Percentiles rank a stretch among this genome's conserved stretches.
These are phyloP conservation scores for Fopius arisanus DNA, from an alignment of 1,140 invertebrate genomes.

Conservation along the genomic window DNA sequence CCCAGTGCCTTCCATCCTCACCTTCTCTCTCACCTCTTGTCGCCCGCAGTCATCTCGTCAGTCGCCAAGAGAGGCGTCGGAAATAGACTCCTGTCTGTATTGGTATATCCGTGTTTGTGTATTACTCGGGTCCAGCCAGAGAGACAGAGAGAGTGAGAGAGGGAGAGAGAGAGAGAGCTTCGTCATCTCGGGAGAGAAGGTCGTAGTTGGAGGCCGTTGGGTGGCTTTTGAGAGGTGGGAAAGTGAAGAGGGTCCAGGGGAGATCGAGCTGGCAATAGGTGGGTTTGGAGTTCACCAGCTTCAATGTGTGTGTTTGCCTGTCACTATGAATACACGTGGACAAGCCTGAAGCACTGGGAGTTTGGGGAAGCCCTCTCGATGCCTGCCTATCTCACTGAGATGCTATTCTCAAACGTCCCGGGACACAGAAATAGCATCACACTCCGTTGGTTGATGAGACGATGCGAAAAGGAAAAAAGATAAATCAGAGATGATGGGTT, in stretches of 20 bases:
- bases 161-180: background rate
- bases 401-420: slow-evolving; percentile 42
- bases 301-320: background rate
- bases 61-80: slow-evolving; percentile 18
- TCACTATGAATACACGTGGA: background rate
- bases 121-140: slow-evolving; percentile 8
- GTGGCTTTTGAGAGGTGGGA: background rate
- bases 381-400: slow-evolving; percentile 14
- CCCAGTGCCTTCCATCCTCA: background rate
- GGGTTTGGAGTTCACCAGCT: background rate
- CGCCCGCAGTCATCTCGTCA: background rate
- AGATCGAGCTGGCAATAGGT: background rate
- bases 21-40: background rate
- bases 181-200: slow-evolving; percentile 15
- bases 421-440: slow-evolving; percentile 41
- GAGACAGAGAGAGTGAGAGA: too few species aligned
- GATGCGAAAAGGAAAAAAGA: background rate
- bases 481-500: background rate
- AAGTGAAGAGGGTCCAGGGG: slow-evolving; percentile 22
- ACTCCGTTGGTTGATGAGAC: background rate
- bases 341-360: slow-evolving; percentile 33
- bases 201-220: slow-evolving; percentile 30
- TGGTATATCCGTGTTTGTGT: background rate
- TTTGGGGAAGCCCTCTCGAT: slow-evolving; percentile 45
- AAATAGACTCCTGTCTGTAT: slow-evolving; percentile 27